These are phyloP conservation scores for Eugnorisma glareosa DNA, from an alignment of 2,888 invertebrate species.

Conservation along the genomic window DNA sequence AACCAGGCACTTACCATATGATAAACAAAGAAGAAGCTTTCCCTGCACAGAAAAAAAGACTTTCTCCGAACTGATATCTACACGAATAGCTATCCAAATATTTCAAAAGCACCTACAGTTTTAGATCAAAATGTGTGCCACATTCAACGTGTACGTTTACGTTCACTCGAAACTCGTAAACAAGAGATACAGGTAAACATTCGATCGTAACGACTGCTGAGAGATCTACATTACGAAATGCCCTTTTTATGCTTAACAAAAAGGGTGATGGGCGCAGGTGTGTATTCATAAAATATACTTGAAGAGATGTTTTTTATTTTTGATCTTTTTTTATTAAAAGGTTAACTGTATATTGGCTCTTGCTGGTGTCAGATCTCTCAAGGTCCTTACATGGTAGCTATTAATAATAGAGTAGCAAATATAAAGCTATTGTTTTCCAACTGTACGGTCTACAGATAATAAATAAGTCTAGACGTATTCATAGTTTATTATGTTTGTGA, in stretches of 20 bases:
- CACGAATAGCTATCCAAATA: constrained; percentile 38
- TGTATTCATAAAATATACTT: constrained; percentile 40
- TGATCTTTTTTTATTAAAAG: constrained; percentile 47
- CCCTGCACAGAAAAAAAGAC: neutral
- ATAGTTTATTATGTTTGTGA: neutral
- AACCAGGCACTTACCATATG: too few species aligned
- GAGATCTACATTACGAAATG: constrained; percentile 68
- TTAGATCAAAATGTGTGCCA: constrained; percentile 73
- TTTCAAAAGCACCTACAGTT: constrained; percentile 60
- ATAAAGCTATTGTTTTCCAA: neutral
- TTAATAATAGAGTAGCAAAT: constrained; percentile 1
- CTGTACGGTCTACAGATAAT: neutral
- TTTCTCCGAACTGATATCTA: constrained; percentile 8
- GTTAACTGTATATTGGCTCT: constrained; percentile 19
- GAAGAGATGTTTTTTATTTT: constrained; percentile 39
- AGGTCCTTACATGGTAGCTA: neutral
- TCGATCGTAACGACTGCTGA: constrained; percentile 53
- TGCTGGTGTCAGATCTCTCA: neutral
- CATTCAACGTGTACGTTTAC: constrained; percentile 60
- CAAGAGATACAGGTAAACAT: constrained; percentile 70
- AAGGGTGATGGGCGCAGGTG: constrained; percentile 50
- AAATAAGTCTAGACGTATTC: neutral
- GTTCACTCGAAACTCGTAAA: constrained; percentile 65
- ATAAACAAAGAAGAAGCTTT: too few species aligned
- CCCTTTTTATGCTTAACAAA: constrained; percentile 59